A percentile compares a stretch with the other conserved stretches of the same genome.
phyloP scores from a whole-genome alignment of 2,888 invertebrate genomes.

The Chloroclystis v-ata region DNA sequence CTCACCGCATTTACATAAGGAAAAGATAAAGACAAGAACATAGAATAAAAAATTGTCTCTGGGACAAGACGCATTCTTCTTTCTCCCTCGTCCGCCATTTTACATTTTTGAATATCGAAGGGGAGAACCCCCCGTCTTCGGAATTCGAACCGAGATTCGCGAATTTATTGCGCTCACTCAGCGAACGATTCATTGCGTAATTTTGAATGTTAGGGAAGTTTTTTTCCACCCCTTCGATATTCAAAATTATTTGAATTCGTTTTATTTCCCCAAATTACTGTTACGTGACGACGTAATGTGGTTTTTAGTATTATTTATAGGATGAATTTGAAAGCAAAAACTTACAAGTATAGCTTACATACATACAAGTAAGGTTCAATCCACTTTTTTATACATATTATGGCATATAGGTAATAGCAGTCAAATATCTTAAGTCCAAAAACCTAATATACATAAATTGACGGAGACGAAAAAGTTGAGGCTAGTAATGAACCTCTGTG shows the following conservation, averaged over 20 bases:
- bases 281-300: conserved; percentile 14
- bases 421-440: too few relatives aligned
- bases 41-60: too few relatives aligned
- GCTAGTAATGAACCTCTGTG: too few relatives aligned
- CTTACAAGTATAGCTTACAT: too few relatives aligned
- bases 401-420: too few relatives aligned
- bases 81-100: conserved; percentile 55
- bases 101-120: conserved; percentile 64
- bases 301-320: not conserved
- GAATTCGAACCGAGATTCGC: conserved; percentile 49
- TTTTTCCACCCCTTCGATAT: conserved; percentile 26
- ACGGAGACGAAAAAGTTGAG: too few relatives aligned
- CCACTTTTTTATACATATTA: too few relatives aligned
- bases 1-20: conserved; percentile 70
- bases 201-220: conserved; percentile 43
- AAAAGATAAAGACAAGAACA: conserved; percentile 69
- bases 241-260: conserved; percentile 22
- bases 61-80: conserved; percentile 44
- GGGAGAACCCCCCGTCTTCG: conserved; percentile 47
- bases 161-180: conserved; percentile 64
- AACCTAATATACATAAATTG: too few relatives aligned
- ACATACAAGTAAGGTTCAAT: too few relatives aligned
- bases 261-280: conserved; percentile 18
- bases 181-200: conserved; percentile 68
- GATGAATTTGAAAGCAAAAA: not conserved